Base-by-base conservation (phyloP, 2,113 vertebrate genomes). In the Carollia perspicillata region DNA sequence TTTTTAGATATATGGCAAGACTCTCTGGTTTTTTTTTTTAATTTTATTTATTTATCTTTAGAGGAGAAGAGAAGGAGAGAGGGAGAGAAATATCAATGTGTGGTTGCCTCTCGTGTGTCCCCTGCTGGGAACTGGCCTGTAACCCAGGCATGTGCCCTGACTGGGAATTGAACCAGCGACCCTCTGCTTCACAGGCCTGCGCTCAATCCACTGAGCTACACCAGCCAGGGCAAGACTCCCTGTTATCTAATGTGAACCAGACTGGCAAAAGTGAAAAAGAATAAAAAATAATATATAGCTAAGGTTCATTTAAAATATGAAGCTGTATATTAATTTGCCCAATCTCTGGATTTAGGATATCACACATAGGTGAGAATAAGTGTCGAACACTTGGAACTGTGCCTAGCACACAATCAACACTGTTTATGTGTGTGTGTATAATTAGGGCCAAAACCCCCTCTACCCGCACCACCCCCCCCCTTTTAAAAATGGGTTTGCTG, bases 191-290 rank as follows among this genome's bases (percentile, higher is more conserved):
- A n/a, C n/a, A n/a, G n/a, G n/a, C n/a, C n/a, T n/a, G n/a, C n/a
- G n/a, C n/a, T n/a, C n/a, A n/a, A n/a, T n/a, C n/a, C n/a, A n/a
- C n/a, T n/a, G n/a, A n/a, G n/a, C n/a, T n/a, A n/a, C n/a, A n/a
- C n/a, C n/a, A n/a, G n/a, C n/a, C n/a, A n/a, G n/a, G 26, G 44
- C 16, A 51, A 40, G 89, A 8, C 44, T 33, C n/a, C 40, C 58
- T 60, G 63, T 84, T 49, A 55, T 30, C 22, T 47, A 94, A 91
- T 33, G 51, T 55, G 63, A 92, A 75, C 4, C 53, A 90, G 77
- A 88, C 44, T 40, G 83, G 51, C 44, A 72, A 92, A 92, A 94
- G 53, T 84, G 40, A 51, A 72, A 94, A 84, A 51, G 60, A 69
- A 84, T 26, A 40, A 51, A 55, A 66, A 80, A 58, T 14, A 60